Base-by-base conservation (phyloP, 2,113 vertebrate species). In the Helogale parvula region DNA sequence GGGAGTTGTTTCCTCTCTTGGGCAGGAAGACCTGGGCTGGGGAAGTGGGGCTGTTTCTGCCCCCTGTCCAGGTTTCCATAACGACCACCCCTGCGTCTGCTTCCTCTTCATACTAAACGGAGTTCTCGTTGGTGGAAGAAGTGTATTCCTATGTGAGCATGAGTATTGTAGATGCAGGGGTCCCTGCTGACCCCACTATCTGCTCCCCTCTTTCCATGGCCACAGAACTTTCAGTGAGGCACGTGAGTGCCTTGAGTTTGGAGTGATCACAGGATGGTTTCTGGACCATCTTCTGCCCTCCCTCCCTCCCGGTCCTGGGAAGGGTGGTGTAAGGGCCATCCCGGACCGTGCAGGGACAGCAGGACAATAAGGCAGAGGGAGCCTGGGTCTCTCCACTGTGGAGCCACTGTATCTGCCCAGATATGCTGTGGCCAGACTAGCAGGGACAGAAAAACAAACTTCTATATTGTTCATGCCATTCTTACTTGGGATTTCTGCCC, bases 191-290 rank as follows among this genome's bases (percentile, higher is more conserved):
- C 72, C 25, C 79, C 25, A 25, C 60, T 3, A 23, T n/a, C 41
- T 31, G n/a, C 12, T 54, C 6, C 16, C 50, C 11, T 21, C 35
- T 88, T 92, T 65, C 54, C 17, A 31, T 0, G 3, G 14, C 14
- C 35, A 16, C 17, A 57, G 68, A 54, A 19, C 33, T 50, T 19
- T 10, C 33, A 41, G 63, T 2, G 21, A 50, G 12, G 33, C 35
- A 13, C 6, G 11, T 3, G 3, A 19, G 60, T 0, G 3, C 7
- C 0, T 60, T 21, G 29, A 16, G 52, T 50, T 17, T 16, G n/a
- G 54, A 4, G 10, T 12, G 12, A 50, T 25, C 29, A 33, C 11
- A 2, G 0, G 15, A n/a, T 5, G 45, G 89, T 35, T 52, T 13
- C 12, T 1, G 35, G n/a, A 27, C n/a, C 12, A 1, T 8, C 31